These are phyloP conservation scores for Lobophora halterata DNA, from an alignment of 2,888 invertebrate genomes.

Conservation along the genomic window DNA sequence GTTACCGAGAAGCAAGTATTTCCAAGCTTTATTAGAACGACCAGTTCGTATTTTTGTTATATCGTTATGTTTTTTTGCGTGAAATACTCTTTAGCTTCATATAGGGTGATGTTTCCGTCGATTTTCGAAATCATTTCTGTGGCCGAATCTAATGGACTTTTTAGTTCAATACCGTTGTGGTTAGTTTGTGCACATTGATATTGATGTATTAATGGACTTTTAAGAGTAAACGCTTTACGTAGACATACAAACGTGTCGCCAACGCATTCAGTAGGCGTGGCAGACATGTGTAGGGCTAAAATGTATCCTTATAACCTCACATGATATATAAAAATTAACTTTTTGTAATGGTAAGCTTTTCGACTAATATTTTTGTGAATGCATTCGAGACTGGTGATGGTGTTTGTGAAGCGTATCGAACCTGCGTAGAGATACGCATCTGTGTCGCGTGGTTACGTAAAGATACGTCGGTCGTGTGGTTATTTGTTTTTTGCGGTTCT, in stretches of 20 bases:
- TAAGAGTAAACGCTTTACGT: conserved; percentile 22
- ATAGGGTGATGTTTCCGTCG: conserved; percentile 24
- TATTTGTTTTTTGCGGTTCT: conserved; percentile 17
- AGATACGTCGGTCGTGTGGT: conserved; percentile 6
- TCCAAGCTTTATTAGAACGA: conserved; percentile 14
- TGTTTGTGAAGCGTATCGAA: conserved; percentile 4
- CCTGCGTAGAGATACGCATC: neutral
- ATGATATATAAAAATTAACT: conserved; percentile 11
- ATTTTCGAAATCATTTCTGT: conserved; percentile 30
- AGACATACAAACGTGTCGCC: conserved; percentile 8
- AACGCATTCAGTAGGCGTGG: conserved; percentile 13
- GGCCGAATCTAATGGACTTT: conserved; percentile 28
- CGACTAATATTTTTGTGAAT: conserved; percentile 16
- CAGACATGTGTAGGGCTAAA: conserved; percentile 17
- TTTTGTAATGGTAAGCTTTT: conserved; percentile 21
- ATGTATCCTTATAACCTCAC: conserved; percentile 15
- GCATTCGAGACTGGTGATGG: conserved; percentile 6
- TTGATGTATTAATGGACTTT: conserved; percentile 15
- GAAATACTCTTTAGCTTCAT: conserved; percentile 7
- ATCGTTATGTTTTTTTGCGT: conserved; percentile 18
- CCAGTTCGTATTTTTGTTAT: conserved; percentile 18
- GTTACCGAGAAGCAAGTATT: conserved; percentile 19
- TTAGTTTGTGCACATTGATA: conserved; percentile 29
- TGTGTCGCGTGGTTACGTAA: conserved; percentile 1
- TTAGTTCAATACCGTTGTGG: conserved; percentile 25